Percentiles rank a stretch among this genome's conserved stretches.
phyloP scores from a whole-genome alignment of 1,140 invertebrate genomes.

The Neotoxoptera formosana region DNA sequence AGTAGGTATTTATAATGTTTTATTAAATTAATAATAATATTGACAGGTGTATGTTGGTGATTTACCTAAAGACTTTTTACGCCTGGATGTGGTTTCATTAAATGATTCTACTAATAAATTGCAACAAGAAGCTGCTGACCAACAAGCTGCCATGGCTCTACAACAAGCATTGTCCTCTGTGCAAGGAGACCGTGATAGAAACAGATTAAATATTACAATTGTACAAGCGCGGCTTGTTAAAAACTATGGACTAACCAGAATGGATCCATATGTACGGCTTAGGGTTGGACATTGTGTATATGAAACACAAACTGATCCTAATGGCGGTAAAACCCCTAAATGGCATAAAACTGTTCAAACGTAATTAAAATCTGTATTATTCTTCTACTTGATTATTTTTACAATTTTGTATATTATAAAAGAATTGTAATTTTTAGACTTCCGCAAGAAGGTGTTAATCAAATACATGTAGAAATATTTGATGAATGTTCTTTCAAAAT shows the following conservation, averaged over 20 bases:
- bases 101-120: conserved; percentile 65
- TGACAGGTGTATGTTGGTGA: conserved; percentile 78
- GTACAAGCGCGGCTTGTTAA: conserved; percentile 90
- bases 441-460: conserved; percentile 85
- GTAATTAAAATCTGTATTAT: conserved; percentile 64
- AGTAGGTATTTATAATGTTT: not conserved
- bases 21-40: conserved; percentile 48
- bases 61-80: conserved; percentile 82
- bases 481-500: conserved; percentile 96
- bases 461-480: conserved; percentile 92
- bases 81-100: conserved; percentile 67
- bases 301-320: conserved; percentile 93
- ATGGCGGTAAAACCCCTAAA: conserved; percentile 93
- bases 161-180: conserved; percentile 73
- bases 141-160: conserved; percentile 79
- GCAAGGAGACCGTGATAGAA: conserved; percentile 71
- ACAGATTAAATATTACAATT: conserved; percentile 82
- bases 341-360: conserved; percentile 95
- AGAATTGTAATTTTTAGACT: conserved; percentile 69
- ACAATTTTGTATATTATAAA: not conserved
- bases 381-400: no score
- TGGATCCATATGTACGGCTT: conserved; percentile 96
- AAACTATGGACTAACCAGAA: conserved; percentile 95
- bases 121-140: conserved; percentile 78
- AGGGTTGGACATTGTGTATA: conserved; percentile 91